phyloP scores from a whole-genome alignment of 2,113 vertebrate species.

The Varanus komodoensis region DNA sequence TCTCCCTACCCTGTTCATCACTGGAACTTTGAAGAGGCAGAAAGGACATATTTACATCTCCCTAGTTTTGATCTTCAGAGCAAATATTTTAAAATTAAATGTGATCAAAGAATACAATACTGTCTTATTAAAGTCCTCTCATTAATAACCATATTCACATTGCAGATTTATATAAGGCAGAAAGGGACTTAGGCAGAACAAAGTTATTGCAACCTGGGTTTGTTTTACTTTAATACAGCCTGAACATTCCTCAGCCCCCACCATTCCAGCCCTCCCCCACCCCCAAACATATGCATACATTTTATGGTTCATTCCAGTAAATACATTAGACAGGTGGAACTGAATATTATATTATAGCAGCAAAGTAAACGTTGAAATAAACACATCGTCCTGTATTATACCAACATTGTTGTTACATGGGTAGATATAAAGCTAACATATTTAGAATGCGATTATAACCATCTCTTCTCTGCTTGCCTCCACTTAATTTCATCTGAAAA shows the following conservation, averaged over 20 bases:
- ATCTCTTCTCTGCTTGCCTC: not conserved
- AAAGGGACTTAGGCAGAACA: not conserved
- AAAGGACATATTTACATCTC: conserved; percentile 49
- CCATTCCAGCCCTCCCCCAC: not conserved
- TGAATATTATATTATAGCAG: not conserved
- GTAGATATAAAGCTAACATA: not conserved
- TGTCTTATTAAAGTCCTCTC: conserved; percentile 9
- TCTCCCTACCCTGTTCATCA: conserved; percentile 37
- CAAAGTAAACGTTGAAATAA: not conserved
- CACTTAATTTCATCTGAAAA: conserved; percentile 16
- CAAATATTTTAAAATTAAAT: conserved; percentile 20
- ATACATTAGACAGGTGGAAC: not conserved
- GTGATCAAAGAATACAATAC: conserved; percentile 18
- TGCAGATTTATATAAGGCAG: conserved; percentile 9
- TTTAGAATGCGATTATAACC: conserved; percentile 16
- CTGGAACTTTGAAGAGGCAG: conserved; percentile 24
- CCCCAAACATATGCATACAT: not conserved
- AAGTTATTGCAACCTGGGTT: not conserved
- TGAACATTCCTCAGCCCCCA: not conserved
- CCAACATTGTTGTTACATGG: not conserved
- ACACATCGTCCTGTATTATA: not conserved
- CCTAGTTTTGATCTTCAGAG: not conserved
- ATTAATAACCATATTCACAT: conserved; percentile 3
- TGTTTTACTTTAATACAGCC: not conserved
- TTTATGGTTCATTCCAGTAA: not conserved